phyloP scores from a whole-genome alignment of 2,888 invertebrate species.

The Drosophila parthenogenetica region DNA sequence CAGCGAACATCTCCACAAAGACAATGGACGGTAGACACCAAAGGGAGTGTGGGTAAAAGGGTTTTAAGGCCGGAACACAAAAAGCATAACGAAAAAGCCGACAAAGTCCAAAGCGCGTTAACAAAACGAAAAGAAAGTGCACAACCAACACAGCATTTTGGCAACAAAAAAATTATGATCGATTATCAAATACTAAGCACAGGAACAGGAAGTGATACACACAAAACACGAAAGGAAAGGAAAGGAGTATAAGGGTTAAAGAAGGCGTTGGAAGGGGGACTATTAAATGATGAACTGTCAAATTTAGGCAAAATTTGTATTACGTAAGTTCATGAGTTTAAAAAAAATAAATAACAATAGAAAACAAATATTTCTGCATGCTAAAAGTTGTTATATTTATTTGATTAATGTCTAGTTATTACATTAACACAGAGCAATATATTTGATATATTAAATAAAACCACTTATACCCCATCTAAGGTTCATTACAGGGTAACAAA shows the following conservation, averaged over 20 bases:
- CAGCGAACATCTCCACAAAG: constrained; percentile 40
- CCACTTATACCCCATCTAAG: background rate
- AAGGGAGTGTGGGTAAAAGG: background rate
- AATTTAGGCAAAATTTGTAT: no score
- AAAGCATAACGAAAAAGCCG: constrained; percentile 42
- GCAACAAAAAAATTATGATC: background rate
- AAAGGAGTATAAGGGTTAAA: background rate
- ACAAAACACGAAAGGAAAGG: background rate
- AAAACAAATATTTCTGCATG: background rate
- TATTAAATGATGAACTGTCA: no score
- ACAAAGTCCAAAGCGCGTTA: constrained; percentile 34
- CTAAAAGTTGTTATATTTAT: background rate
- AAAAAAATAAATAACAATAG: no score
- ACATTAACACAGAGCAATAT: background rate
- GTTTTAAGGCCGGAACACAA: constrained; percentile 44
- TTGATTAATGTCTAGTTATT: background rate
- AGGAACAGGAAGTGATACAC: no score
- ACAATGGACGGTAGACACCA: constrained; percentile 13
- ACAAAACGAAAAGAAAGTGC: constrained; percentile 30
- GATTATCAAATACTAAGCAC: constrained; percentile 14
- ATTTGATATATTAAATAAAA: background rate
- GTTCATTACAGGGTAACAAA: constrained; percentile 26
- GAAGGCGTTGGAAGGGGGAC: background rate
- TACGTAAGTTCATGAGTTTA: no score
- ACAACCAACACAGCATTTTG: constrained; percentile 5